Base-by-base conservation (phyloP, 2,113 vertebrate genomes). In the Psammodynastes pulverulentus region DNA sequence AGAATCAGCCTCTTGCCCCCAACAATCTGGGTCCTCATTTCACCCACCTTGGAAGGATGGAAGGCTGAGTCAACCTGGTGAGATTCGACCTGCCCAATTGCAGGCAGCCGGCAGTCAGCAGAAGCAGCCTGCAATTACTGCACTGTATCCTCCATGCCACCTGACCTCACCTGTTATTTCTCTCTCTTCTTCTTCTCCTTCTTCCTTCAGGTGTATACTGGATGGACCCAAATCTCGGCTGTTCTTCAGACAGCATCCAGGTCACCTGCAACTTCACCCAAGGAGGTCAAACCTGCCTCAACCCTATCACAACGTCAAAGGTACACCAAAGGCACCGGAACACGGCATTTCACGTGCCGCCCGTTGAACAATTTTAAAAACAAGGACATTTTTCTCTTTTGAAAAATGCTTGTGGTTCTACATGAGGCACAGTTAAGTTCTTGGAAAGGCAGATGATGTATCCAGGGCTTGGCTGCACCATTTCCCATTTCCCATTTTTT, bases 201-300 rank as follows among this genome's bases (percentile, higher is more conserved):
- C 48, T 93, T 87, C 84, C 62, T 89, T 92, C 95, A 99, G 99
- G 99, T 91, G 98, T 97, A 93, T 99, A 99, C 97, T 99, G 99
- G 99, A 98, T 99, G 45, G 99, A 99, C 95, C 99, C 99, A 2
- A 99, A 99, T 86, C 98, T 99, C 0, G 99, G 99, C 95, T 99
- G 99, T 88, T 97, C 98, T 0, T 98, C 98, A 0, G 99, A 99
- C 96, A 98, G 98, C 89, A 98, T 99, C 0, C 98, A 99, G 95
- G 99, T 99, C 96, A 98, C 94, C 72, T 99, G 99, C 88, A 99
- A 99, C 97, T 99, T 99, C 96, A 98, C 98, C 12, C 98, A 96
- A 0, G 98, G 98, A n/a, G 99, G 99, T 90, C 99, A 99, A 97
- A 99, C 99, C 0, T 99, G 99, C 93, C 97, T 99, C 91, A 99